A percentile compares a stretch with the other conserved stretches of the same genome.
phyloP scores from a whole-genome alignment of 1,140 invertebrate species.

The Hycleus cichorii region DNA sequence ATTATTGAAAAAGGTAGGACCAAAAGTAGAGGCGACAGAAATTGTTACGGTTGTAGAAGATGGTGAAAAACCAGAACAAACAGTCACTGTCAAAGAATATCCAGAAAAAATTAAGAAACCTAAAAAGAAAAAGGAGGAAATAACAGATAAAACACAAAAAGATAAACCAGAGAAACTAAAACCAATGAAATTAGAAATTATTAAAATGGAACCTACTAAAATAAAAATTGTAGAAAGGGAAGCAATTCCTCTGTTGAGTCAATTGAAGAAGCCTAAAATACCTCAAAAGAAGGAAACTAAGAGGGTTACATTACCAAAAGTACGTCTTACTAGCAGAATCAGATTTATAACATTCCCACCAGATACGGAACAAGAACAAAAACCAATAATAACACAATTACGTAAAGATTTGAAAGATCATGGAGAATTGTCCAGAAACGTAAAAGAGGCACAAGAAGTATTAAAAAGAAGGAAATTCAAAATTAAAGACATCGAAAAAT shows the following conservation, averaged over 20 bases:
- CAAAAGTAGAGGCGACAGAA: conserved; percentile 40
- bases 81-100: conserved; percentile 37
- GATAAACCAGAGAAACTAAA: no score
- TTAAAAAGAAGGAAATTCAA: conserved; percentile 49
- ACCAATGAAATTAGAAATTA: conserved; percentile 38
- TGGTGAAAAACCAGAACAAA: conserved; percentile 37
- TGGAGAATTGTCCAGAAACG: conserved; percentile 61
- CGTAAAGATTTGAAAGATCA: conserved; percentile 50
- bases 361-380: conserved; percentile 37
- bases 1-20: conserved; percentile 6
- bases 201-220: conserved; percentile 16
- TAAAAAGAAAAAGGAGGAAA: conserved; percentile 17
- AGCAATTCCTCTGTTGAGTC: conserved; percentile 15
- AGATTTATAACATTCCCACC: conserved; percentile 55
- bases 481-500: conserved; percentile 53
- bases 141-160: neutral
- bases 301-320: conserved; percentile 51
- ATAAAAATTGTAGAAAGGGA: conserved; percentile 12
- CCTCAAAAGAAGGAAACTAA: conserved; percentile 31
- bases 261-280: conserved; percentile 33
- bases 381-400: conserved; percentile 44
- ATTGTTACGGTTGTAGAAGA: conserved; percentile 44
- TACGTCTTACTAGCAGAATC: conserved; percentile 59
- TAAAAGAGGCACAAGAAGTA: conserved; percentile 57
- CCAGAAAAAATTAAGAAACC: conserved; percentile 5